These are phyloP conservation scores for Zoanthus sansibaricus DNA, from an alignment of 92 coral and sea anemone species.

Conservation along the genomic window DNA sequence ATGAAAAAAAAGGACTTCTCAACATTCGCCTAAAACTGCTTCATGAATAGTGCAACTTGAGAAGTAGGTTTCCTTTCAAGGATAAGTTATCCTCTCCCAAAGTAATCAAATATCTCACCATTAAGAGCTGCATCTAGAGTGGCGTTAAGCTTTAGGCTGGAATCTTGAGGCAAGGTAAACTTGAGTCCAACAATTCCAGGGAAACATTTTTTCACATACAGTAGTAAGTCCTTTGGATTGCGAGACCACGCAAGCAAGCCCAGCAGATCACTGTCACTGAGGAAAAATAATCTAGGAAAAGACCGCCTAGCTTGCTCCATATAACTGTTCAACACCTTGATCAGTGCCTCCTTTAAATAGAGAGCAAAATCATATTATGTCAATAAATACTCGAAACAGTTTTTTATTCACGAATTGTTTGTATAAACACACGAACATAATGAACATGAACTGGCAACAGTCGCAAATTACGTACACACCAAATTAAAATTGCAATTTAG, in stretches of 20 bases:
- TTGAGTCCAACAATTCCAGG: conserved; percentile 85
- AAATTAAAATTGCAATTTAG: no score
- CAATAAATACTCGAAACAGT: neutral
- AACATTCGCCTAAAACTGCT: no score
- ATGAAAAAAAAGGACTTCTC: no score
- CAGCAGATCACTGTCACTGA: conserved; percentile 88
- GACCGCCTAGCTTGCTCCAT: conserved; percentile 77
- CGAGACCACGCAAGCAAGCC: conserved; percentile 91
- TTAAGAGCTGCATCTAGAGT: conserved; percentile 93
- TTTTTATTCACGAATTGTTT: no score
- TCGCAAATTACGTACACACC: no score
- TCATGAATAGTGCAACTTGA: no score
- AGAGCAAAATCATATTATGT: neutral
- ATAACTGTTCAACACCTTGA: conserved; percentile 70
- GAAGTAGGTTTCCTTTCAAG: no score
- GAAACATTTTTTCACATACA: conserved; percentile 91
- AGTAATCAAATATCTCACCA: conserved; percentile 54
- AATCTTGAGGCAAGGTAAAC: conserved; percentile 88
- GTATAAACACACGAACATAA: no score
- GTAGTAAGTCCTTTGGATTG: conserved; percentile 88
- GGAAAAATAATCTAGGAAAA: conserved; percentile 87
- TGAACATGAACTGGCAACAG: no score
- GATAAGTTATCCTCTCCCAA: neutral
- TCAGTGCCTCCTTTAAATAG: conserved; percentile 83
- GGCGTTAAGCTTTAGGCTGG: conserved; percentile 65